A percentile compares a stretch with the other conserved stretches of the same genome.
These are phyloP conservation scores for Zoanthus sansibaricus DNA, from an alignment of 92 coral and sea anemone species.

Conservation along the genomic window DNA sequence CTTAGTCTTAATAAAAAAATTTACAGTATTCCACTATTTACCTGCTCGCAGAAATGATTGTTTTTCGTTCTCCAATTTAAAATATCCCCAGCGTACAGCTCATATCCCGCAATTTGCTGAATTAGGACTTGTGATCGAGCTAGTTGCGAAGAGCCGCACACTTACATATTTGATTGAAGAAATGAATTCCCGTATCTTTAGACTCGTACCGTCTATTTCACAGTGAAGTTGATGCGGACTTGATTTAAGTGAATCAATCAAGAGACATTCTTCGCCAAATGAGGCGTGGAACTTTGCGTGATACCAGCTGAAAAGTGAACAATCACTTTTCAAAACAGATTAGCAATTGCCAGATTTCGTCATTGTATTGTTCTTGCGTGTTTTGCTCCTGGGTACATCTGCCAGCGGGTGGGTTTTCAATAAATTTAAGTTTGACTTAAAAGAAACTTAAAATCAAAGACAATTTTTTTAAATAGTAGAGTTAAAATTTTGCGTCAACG, in stretches of 20 bases:
- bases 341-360: neutral
- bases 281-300: neutral
- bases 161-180: too few species aligned
- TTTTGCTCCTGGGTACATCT: slow-evolving; percentile 15
- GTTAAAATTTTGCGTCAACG: too few species aligned
- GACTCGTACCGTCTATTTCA: neutral
- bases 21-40: neutral
- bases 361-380: neutral
- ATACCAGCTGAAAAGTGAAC: slow-evolving; percentile 20
- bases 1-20: neutral
- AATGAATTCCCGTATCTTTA: neutral
- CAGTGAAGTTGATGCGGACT: neutral
- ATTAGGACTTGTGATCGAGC: too few species aligned
- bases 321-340: slow-evolving; percentile 20
- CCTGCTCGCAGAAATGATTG: neutral
- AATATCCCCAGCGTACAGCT: neutral
- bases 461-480: neutral
- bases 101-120: too few species aligned
- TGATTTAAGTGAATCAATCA: neutral
- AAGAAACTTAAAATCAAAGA: neutral
- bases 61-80: neutral
- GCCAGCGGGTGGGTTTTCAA: slow-evolving; percentile 3
- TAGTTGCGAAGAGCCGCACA: too few species aligned
- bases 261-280: neutral
- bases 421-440: neutral